Conservation (phyloP, 2,888 invertebrate species). For the Drosophila neoperkinsi region DNA sequence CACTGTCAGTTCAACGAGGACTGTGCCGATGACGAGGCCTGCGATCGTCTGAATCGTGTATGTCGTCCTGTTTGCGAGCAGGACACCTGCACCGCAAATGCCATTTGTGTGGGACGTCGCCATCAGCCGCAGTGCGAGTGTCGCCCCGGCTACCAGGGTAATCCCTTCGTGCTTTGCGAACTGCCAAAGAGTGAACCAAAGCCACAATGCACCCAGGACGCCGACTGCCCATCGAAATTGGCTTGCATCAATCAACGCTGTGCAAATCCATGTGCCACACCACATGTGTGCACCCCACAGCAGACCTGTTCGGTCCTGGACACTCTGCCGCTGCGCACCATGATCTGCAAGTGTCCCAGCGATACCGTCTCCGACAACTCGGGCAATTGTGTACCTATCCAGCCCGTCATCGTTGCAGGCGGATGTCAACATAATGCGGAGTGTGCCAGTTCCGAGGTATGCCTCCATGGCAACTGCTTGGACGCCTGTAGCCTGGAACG, state of each 20-base stretch:
- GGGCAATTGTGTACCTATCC: conserved; percentile 89
- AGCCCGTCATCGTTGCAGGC: conserved; percentile 85
- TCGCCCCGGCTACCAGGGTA: conserved; percentile 90
- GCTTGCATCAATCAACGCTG: conserved; percentile 92
- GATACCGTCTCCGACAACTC: conserved; percentile 91
- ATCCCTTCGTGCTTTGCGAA: conserved; percentile 90
- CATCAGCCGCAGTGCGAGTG: conserved; percentile 93
- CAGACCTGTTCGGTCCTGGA: conserved; percentile 93
- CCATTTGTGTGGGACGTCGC: conserved; percentile 90
- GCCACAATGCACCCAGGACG: conserved; percentile 90
- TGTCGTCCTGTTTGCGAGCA: conserved; percentile 93
- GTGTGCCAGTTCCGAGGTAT: conserved; percentile 91
- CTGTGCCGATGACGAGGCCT: conserved; percentile 93
- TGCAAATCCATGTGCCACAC: conserved; percentile 90
- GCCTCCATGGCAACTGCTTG: conserved; percentile 90
- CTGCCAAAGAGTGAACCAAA: conserved; percentile 85
- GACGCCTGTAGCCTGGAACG: conserved; percentile 91
- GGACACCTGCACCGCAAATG: conserved; percentile 92
- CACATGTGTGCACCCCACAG: conserved; percentile 90
- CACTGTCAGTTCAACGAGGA: conserved; percentile 95
- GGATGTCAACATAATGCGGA: conserved; percentile 91
- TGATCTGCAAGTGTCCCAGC: conserved; percentile 94
- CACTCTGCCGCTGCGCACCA: conserved; percentile 91
- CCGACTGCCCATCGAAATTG: conserved; percentile 90
- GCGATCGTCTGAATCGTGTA: conserved; percentile 92